Conservation (phyloP, 2,113 vertebrate genomes). For the Chloebia gouldiae region DNA sequence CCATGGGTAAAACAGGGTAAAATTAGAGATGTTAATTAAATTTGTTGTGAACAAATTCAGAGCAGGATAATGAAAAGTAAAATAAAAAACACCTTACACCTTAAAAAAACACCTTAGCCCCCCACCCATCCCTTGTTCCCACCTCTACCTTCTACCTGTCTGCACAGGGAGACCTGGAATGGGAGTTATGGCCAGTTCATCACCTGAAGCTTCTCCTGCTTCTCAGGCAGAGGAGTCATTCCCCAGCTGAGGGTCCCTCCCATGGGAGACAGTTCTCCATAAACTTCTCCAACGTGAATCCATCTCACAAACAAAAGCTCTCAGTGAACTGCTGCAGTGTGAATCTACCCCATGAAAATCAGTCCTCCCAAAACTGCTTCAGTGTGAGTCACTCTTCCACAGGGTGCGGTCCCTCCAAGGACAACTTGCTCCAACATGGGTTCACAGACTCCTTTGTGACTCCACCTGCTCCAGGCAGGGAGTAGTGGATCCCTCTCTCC, state of each 20-base stretch:
- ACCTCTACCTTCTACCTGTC: background rate
- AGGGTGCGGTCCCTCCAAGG: fast-evolving
- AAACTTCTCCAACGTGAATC: fast-evolving
- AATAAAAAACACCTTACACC: background rate
- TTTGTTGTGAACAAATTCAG: background rate
- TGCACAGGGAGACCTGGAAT: background rate
- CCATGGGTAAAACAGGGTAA: background rate
- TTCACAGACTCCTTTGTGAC: background rate
- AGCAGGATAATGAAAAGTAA: background rate
- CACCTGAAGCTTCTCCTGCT: fast-evolving
- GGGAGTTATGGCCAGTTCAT: background rate
- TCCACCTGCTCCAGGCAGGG: background rate
- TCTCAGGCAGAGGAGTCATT: fast-evolving
- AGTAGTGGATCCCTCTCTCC: background rate
- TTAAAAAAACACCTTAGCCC: background rate
- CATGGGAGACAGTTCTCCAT: fast-evolving
- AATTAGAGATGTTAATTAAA: background rate
- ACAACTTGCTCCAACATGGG: background rate
- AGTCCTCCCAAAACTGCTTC: background rate
- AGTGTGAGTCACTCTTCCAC: fast-evolving
- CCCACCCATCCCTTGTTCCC: fast-evolving
- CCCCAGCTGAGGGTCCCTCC: background rate
- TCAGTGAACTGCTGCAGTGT: background rate
- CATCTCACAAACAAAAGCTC: fast-evolving
- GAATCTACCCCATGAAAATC: fast-evolving